phyloP scores from a whole-genome alignment of 2,113 vertebrate genomes.

The Psittacara wagleri region DNA sequence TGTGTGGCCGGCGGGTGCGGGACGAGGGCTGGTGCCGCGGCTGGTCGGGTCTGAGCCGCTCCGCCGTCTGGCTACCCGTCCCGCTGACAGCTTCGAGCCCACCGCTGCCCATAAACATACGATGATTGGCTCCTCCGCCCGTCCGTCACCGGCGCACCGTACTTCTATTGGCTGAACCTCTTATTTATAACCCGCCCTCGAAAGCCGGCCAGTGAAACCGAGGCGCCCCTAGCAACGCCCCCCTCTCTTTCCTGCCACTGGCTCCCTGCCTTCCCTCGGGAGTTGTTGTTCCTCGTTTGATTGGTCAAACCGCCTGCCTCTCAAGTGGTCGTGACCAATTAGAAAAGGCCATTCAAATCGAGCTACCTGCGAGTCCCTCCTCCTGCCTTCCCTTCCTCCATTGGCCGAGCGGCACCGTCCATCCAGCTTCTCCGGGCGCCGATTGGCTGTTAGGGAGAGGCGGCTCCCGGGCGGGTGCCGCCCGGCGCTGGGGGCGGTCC shows the following conservation, averaged over 20 bases:
- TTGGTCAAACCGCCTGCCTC: accelerated
- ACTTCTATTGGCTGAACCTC: background rate
- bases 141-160: accelerated
- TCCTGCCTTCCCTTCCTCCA: accelerated
- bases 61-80: background rate
- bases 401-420: accelerated
- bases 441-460: accelerated
- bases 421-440: accelerated
- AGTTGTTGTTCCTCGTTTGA: accelerated
- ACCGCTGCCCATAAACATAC: accelerated
- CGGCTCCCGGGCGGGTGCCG: background rate
- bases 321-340: background rate
- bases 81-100: background rate
- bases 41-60: background rate
- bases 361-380: background rate
- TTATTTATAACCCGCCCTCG: background rate
- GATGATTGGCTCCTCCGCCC: accelerated
- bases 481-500: background rate
- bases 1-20: accelerated
- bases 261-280: background rate
- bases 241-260: background rate
- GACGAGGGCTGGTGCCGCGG: background rate
- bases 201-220: background rate
- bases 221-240: conserved; percentile 42
- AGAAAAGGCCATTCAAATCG: accelerated